Evolutionary conservation across 2,888 invertebrate species (phyloP), one percentile per base, ranked within the genome.

Genomic region (Melanargia galathea): DNA sequence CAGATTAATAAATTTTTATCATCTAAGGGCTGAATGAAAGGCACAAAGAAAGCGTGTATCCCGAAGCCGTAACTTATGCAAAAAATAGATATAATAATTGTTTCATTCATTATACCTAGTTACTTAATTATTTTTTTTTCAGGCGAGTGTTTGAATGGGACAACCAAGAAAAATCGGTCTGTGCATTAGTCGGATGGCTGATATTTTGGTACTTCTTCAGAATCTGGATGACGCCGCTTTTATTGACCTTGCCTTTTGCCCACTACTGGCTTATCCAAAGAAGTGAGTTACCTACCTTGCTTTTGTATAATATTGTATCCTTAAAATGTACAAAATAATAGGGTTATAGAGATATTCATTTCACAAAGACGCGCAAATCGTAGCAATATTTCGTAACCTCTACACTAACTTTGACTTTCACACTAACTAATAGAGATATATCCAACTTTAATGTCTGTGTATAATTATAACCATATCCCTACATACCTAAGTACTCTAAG

Each of bases 141-240:
- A 90, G 90, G 66, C 77, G 80, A 51, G 73, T 84, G 22, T 89
- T 90, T 65, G 90, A 90, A 71, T 90, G 90, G 90, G 88, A 90
- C 0, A 87, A 83, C 65, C 79, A 82, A 20, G 87, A 89, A 65
- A 75, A 83, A 65, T 87, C 84, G 0, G 78, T 79, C 6, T 69
- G 84, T 46, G 87, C 85, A 24, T 72, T 90, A 64, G 66, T 75
- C 1, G 81, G 67, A 2, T 90, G 90, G 90, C 73, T 90, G 2
- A 67, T 76, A 5, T 90, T 90, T 70, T 90, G 90, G 90, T 83
- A 82, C 69, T 79, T 84, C 75, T 87, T 88, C 70, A 73, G 82
- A 38, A 77, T 86, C 78, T 90, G 90, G 90, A 89, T 90, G 90
- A 78, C 84, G 10, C 90, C 90, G 1, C 70, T 90, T 10, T 63